Base-by-base conservation (phyloP, 2,888 invertebrate genomes). In the Clepsis dumicolana region DNA sequence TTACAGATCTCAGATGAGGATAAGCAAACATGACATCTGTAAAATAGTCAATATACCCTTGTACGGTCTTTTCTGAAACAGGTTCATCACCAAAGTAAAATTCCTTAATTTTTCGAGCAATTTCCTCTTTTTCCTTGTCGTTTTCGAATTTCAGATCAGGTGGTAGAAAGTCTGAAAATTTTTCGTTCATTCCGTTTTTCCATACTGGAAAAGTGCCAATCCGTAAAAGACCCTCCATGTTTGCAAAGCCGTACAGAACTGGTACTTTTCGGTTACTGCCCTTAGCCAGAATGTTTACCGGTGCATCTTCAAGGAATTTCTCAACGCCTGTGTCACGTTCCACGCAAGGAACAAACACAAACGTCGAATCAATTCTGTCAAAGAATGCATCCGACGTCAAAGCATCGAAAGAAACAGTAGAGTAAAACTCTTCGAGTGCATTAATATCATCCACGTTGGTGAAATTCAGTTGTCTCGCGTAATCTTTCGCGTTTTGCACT, bases 21-120 rank as follows among this genome's bases (percentile, higher is more conserved):
- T 80, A 83, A 2, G 69, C 73, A 70, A 87, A 82, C 0, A 80
- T 1, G 5, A 77, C 27, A 93, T 95, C 92, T 5, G 83, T 72
- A 54, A 80, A 78, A 52, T 77, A 87, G 50, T 88, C 75, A 0
- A 87, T 64, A 50, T 77, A 89, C 1, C 64, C 62, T n/a, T 83
- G 71, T 61, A 87, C 70, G 27, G 74, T 80, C 0, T 69, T 70
- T 53, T 73, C 72, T 0, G 60, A 73, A 0, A 89, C 70, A 0
- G 75, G 64, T 24, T 82, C 72, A 21, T 80, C 71, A 10, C 83
- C 85, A 71, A 87, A 88, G 73, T 85, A 85, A 73, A 82, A 84
- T 14, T 79, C 61, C 70, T 83, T 85, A 0, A 85, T 67, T 25
- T 53, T 27, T 18, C 74, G 50, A 0, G 81, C 81, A 0, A 87